phyloP scores from a whole-genome alignment of 2,113 vertebrate genomes.

The Halichoeres trimaculatus region DNA sequence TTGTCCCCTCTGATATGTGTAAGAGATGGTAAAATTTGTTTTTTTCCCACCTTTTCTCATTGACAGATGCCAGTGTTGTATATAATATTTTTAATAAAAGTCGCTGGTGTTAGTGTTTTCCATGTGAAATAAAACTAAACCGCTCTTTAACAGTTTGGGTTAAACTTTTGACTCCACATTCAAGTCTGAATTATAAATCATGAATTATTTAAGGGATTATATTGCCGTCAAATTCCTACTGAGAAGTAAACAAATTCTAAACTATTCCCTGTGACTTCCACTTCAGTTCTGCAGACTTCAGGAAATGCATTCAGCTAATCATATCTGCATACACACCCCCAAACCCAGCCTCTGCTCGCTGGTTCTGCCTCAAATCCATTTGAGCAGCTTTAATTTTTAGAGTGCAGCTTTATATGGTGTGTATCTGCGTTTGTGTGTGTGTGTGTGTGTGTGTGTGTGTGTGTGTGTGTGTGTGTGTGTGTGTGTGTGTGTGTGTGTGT shows the following conservation, averaged over 20 bases:
- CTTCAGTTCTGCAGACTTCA: constrained; percentile 51
- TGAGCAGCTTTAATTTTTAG: constrained; percentile 73
- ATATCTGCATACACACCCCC: constrained; percentile 55
- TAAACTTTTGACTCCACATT: background rate
- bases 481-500: background rate
- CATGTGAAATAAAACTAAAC: too few relatives aligned
- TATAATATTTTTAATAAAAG: too few relatives aligned
- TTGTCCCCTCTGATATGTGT: too few relatives aligned
- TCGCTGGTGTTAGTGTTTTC: too few relatives aligned
- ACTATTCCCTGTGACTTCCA: constrained; percentile 44
- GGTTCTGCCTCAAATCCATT: constrained; percentile 76
- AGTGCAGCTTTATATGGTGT: constrained; percentile 51
- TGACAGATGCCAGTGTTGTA: too few relatives aligned
- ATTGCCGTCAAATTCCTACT: constrained; percentile 13
- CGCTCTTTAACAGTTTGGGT: background rate
- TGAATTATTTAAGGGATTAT: constrained; percentile 41
- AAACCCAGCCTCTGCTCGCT: constrained; percentile 61
- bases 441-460: constrained; percentile 17
- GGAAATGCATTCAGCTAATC: constrained; percentile 64
- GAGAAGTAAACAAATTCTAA: constrained; percentile 22
- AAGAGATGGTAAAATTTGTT: too few relatives aligned
- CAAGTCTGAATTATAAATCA: constrained; percentile 25
- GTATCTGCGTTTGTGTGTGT: constrained; percentile 22
- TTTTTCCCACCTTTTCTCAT: too few relatives aligned
- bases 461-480: background rate